Conservation (phyloP, 1,140 invertebrate species). For the Caerostris darwini region DNA sequence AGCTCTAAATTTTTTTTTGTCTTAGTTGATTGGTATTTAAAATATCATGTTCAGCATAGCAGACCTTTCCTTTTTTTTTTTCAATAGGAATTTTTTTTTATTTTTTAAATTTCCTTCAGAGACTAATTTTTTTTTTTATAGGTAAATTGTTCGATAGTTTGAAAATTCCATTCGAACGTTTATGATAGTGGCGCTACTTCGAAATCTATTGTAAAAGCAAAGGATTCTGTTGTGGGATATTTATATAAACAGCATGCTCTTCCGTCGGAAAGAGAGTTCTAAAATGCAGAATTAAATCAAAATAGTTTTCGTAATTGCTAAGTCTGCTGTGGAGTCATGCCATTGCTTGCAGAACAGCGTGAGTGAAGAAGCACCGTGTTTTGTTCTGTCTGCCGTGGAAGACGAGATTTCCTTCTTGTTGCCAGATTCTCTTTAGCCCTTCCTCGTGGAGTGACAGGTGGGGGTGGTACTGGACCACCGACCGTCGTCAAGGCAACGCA, state of each 20-base stretch:
- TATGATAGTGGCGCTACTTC: neutral
- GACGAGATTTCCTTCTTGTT: constrained; percentile 58
- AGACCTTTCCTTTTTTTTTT: too few relatives aligned
- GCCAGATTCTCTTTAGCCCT: constrained; percentile 54
- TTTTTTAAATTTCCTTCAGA: too few relatives aligned
- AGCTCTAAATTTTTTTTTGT: too few relatives aligned
- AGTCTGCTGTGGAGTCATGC: constrained; percentile 61
- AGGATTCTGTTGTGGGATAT: neutral
- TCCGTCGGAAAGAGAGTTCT: constrained; percentile 29
- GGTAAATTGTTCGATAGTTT: too few relatives aligned
- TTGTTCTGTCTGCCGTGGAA: constrained; percentile 66
- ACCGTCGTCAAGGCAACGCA: constrained; percentile 90
- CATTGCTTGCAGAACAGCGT: constrained; percentile 24
- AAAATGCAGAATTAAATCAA: constrained; percentile 62
- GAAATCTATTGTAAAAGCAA: constrained; percentile 42
- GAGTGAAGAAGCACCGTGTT: constrained; percentile 67
- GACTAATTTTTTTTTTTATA: too few relatives aligned
- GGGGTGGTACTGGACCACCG: constrained; percentile 93
- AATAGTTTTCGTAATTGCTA: constrained; percentile 64
- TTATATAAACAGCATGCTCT: constrained; percentile 38
- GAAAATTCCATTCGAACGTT: neutral
- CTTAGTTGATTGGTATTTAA: too few relatives aligned
- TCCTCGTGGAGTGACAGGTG: constrained; percentile 80
- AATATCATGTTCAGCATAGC: too few relatives aligned
- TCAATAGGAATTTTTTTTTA: too few relatives aligned